Evolutionary conservation across 1,140 invertebrate species (phyloP).

Genomic region (Panonychus citri): DNA sequence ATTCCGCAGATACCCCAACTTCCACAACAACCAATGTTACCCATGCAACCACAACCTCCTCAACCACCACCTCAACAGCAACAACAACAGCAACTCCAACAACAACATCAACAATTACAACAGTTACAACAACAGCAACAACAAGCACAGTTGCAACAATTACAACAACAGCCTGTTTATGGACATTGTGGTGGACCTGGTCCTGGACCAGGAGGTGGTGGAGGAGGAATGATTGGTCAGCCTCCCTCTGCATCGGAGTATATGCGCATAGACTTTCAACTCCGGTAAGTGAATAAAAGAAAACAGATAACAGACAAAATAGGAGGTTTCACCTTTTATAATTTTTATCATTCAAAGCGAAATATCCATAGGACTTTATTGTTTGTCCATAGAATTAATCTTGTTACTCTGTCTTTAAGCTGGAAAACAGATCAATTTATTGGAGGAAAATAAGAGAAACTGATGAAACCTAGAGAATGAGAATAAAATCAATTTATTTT

Average conservation of each 20-base stretch:
- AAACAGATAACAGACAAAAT: not conserved
- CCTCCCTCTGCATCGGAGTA: not conserved
- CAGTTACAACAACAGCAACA: not conserved
- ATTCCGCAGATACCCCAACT: constrained; percentile 1
- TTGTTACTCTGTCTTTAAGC: not conserved
- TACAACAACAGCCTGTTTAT: constrained; percentile 11
- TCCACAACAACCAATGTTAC: constrained; percentile 6
- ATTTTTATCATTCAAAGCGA: no score
- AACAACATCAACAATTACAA: constrained; percentile 12
- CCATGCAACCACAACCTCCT: constrained; percentile 12
- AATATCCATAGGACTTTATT: no score
- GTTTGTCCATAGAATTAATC: no score
- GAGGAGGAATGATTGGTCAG: not conserved
- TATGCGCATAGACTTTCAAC: no score
- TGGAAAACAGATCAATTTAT: not conserved
- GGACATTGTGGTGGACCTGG: constrained; percentile 9
- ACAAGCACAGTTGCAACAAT: constrained; percentile 14
- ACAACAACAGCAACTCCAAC: constrained; percentile 10
- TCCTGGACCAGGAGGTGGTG: constrained; percentile 2
- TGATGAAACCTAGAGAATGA: not conserved
- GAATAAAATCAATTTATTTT: no score
- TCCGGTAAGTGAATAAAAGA: not conserved
- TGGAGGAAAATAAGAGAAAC: not conserved
- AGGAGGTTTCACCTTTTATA: not conserved
- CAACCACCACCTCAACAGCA: constrained; percentile 10